Evolutionary conservation across 2,888 invertebrate genomes (phyloP).

Genomic region (Diaprepes abbreviatus): DNA sequence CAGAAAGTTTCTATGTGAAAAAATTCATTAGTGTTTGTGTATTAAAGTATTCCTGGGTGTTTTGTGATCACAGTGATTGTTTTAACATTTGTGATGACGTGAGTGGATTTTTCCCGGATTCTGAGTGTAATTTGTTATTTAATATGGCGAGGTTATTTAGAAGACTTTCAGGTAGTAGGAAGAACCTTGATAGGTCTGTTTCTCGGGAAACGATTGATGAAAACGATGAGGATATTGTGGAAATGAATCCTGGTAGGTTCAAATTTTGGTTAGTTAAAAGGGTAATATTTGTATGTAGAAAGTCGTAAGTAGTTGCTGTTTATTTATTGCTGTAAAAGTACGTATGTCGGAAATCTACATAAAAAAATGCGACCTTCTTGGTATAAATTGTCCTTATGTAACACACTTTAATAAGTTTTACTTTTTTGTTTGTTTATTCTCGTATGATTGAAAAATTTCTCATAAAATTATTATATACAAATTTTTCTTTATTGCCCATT

Average conservation of each 20-base stretch:
- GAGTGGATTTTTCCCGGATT: background rate
- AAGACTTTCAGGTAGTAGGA: conserved; percentile 53
- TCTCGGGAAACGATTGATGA: conserved; percentile 51
- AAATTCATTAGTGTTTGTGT: background rate
- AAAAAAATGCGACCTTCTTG: too few relatives aligned
- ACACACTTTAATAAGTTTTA: too few relatives aligned
- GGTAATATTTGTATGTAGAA: too few relatives aligned
- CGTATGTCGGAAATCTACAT: too few relatives aligned
- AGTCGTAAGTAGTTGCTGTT: too few relatives aligned
- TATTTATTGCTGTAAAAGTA: too few relatives aligned
- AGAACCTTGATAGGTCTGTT: conserved; percentile 47
- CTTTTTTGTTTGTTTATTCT: too few relatives aligned
- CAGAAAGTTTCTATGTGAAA: background rate
- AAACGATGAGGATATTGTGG: conserved; percentile 11
- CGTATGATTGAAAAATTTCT: too few relatives aligned
- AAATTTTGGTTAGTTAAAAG: background rate
- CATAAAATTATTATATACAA: too few relatives aligned
- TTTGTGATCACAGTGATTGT: background rate
- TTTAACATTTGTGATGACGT: conserved; percentile 9
- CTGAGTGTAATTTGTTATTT: background rate
- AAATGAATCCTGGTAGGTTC: conserved; percentile 8
- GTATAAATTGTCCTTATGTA: too few relatives aligned
- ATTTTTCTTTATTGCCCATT: too few relatives aligned
- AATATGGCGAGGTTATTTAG: conserved; percentile 53
- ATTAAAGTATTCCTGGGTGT: background rate